A percentile compares a stretch with the other conserved stretches of the same genome.
These are phyloP conservation scores for Pachypanchax playfairii DNA, from an alignment of 2,113 vertebrate genomes.

Conservation along the genomic window DNA sequence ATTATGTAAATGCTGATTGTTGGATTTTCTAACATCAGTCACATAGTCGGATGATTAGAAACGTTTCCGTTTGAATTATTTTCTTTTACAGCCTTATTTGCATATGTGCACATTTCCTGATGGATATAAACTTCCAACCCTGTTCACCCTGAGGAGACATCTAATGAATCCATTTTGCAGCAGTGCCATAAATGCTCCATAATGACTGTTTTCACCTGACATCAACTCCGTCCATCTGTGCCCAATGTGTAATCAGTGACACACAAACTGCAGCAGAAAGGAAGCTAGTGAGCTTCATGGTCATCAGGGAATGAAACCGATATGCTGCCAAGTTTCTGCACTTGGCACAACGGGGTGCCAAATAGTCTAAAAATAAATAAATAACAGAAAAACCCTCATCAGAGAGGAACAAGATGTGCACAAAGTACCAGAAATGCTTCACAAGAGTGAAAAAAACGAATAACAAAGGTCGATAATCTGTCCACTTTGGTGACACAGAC, in stretches of 20 bases:
- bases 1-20: not conserved
- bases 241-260: slow-evolving; percentile 35
- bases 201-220: slow-evolving; percentile 34
- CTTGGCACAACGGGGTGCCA: slow-evolving; percentile 29
- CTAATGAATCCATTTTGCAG: not conserved
- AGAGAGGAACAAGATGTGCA: slow-evolving; percentile 14
- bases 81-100: not conserved
- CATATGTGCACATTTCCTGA: not conserved
- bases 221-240: slow-evolving; percentile 33
- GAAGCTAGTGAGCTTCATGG: slow-evolving; percentile 25
- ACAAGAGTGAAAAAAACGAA: slow-evolving; percentile 12
- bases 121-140: not conserved
- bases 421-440: slow-evolving; percentile 6
- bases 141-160: not conserved
- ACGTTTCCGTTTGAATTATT: too few species aligned
- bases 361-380: slow-evolving; percentile 44
- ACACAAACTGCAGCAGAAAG: slow-evolving; percentile 45
- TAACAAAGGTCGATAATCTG: slow-evolving; percentile 21
- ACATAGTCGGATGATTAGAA: too few species aligned
- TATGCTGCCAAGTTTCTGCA: slow-evolving; percentile 30
- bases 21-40: too few species aligned
- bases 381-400: slow-evolving; percentile 35
- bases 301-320: slow-evolving; percentile 45
- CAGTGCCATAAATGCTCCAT: not conserved
- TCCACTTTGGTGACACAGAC: slow-evolving; percentile 18